Base-by-base conservation (phyloP, 2,888 invertebrate genomes). In the Caenorhabditis sp. region DNA sequence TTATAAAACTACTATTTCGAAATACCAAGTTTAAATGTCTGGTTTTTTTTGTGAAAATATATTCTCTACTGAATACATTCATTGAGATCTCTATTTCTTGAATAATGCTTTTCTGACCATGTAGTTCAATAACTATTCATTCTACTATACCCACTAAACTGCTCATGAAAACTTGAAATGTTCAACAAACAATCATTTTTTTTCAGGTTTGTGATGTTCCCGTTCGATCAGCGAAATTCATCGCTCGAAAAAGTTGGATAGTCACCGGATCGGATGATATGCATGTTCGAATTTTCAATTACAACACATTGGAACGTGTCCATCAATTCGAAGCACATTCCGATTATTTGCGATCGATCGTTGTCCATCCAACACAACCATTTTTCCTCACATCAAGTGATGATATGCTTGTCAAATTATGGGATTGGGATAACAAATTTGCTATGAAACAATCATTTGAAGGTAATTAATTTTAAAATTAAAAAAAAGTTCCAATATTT, bases 341-440 rank as follows among this genome's bases (percentile, higher is more conserved):
- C 1, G 99, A 99, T 90, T 99, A 99, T 89, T 93, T 99, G 26
- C 78, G 87, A 76, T 94, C 94, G 86, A 96, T 99, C 85, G 94
- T 94, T 7, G 93, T 99, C 14, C 99, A 99, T 90, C 97, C 99
- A 4, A 94, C 95, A 56, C 97, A 97, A 88, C 95, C 99, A 0
- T 94, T 95, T 88, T 93, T 99, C 80, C 91, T 99, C 59, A 97
- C 97, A 0, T 76, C 89, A 90, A 67, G 89, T 94, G 97, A 99
- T 91, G 99, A 99, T 88, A 94, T 99, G 93, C 90, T 95, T 65
- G 95, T 99, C 77, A 99, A 99, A 89, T 89, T 99, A 70, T 99
- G 99, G 99, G 99, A 99, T 89, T 99, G 99, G 99, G 99, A 99
- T 64, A 96, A 97, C 88, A 92, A 94, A 86, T 99, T 97, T 97